Evolutionary conservation across 1,140 invertebrate genomes (phyloP).

Genomic region (Probaryconus sp.): DNA sequence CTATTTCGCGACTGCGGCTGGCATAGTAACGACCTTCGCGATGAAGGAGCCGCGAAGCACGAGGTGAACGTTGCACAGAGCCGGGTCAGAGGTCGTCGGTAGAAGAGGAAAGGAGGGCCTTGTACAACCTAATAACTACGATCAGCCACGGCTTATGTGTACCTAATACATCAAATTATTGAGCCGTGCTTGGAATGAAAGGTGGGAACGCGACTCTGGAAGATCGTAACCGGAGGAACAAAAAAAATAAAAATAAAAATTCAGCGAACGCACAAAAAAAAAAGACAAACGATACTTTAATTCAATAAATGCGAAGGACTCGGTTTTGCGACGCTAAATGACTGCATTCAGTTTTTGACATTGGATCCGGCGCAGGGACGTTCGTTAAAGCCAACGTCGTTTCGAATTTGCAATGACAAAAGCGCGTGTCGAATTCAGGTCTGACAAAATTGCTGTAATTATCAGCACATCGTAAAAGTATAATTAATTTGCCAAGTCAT

Average conservation of each 20-base stretch:
- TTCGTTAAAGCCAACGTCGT: conserved; percentile 16
- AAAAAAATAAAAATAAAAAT: conserved; percentile 38
- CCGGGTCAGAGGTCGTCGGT: conserved; percentile 63
- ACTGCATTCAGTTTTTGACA: conserved; percentile 47
- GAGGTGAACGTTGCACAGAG: conserved; percentile 39
- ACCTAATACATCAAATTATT: conserved; percentile 77
- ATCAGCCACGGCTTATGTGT: conserved; percentile 77
- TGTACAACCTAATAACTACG: conserved; percentile 76
- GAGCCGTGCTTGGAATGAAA: conserved; percentile 73
- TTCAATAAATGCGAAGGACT: conserved; percentile 49
- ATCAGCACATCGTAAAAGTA: conserved; percentile 31
- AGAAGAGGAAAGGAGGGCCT: conserved; percentile 64
- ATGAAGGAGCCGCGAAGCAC: conserved; percentile 62
- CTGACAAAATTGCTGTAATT: conserved; percentile 29
- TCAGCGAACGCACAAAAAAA: conserved; percentile 7
- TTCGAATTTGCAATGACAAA: conserved; percentile 16
- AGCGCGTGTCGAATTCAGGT: conserved; percentile 14
- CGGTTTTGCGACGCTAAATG: conserved; percentile 45
- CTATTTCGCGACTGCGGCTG: conserved; percentile 71
- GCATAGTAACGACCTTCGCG: conserved; percentile 73
- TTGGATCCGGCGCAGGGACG: conserved; percentile 27
- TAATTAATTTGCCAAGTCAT: conserved; percentile 44
- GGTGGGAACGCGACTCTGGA: conserved; percentile 64
- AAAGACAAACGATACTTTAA: conserved; percentile 16
- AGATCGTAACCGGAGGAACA: conserved; percentile 34